Conservation (phyloP, 2,888 invertebrate species). For the Tipula unca region DNA sequence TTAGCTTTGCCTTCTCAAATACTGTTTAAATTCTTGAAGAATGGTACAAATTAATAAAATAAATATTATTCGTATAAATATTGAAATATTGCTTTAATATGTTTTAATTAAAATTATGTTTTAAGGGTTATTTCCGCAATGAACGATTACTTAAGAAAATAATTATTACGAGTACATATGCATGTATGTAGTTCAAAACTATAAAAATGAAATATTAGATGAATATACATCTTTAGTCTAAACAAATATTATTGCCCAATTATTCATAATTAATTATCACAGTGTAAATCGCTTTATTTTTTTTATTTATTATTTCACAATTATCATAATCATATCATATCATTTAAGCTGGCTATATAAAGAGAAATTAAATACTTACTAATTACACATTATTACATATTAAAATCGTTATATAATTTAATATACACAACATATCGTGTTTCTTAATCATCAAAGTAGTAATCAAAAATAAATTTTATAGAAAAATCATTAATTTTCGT, state of each 20-base stretch:
- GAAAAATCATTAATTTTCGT: background rate
- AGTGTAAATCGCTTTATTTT: background rate
- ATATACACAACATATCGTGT: background rate
- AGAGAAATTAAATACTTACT: background rate
- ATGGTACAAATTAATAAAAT: no score
- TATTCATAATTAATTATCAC: background rate
- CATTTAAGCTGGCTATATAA: background rate
- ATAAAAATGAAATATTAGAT: background rate
- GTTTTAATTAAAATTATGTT: no score
- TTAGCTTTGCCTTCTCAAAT: no score
- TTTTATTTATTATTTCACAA: background rate
- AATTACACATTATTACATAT: background rate
- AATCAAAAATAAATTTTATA: background rate
- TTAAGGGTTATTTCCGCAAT: no score
- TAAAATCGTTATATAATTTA: background rate
- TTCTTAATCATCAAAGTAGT: background rate
- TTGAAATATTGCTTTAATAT: no score
- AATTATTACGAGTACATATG: no score
- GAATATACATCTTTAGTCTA: background rate
- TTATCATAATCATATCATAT: background rate
- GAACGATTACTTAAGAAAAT: background rate
- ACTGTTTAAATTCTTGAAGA: no score
- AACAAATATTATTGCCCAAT: background rate
- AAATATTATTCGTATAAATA: no score
- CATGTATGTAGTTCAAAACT: no score